These are phyloP conservation scores for Drepana arcuata DNA, from an alignment of 1,140 invertebrate species.

Conservation along the genomic window DNA sequence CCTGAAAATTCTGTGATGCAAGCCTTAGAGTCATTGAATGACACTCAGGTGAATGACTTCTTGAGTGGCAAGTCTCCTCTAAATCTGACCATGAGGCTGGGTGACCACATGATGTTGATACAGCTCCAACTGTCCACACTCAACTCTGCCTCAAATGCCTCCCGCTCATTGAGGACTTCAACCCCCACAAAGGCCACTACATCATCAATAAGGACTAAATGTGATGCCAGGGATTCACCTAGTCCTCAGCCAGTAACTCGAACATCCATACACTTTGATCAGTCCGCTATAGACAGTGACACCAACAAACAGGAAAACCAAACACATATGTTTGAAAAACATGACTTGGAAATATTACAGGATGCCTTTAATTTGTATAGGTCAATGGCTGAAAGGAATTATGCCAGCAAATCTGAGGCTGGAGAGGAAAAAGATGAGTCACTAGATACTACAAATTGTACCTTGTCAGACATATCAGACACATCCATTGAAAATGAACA, in stretches of 20 bases:
- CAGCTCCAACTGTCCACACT: conserved; percentile 93
- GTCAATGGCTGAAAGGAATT: conserved; percentile 61
- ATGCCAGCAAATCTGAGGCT: conserved; percentile 37
- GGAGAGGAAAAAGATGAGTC: conserved; percentile 37
- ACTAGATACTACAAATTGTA: conserved; percentile 41
- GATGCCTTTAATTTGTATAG: conserved; percentile 70
- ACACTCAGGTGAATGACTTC: conserved; percentile 95
- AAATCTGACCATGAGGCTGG: conserved; percentile 93
- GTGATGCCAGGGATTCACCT: conserved; percentile 35
- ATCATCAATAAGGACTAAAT: conserved; percentile 29
- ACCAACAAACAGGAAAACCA: conserved; percentile 35
- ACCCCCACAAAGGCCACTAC: conserved; percentile 40
- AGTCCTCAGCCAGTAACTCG: conserved; percentile 40
- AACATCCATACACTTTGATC: conserved; percentile 18
- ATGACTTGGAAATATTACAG: conserved; percentile 72
- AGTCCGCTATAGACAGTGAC: conserved; percentile 20
- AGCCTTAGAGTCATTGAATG: conserved; percentile 93
- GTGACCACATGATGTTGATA: conserved; percentile 97
- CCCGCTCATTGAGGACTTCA: conserved; percentile 48
- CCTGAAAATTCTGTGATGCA: conserved; percentile 96
- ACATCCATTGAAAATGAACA: conserved; percentile 63
- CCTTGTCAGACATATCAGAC: conserved; percentile 45
- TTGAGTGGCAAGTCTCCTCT: conserved; percentile 93
- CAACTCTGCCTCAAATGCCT: conserved; percentile 50
- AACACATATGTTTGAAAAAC: conserved; percentile 56